phyloP scores from a whole-genome alignment of 2,113 vertebrate genomes.

The Saccopteryx leptura region DNA sequence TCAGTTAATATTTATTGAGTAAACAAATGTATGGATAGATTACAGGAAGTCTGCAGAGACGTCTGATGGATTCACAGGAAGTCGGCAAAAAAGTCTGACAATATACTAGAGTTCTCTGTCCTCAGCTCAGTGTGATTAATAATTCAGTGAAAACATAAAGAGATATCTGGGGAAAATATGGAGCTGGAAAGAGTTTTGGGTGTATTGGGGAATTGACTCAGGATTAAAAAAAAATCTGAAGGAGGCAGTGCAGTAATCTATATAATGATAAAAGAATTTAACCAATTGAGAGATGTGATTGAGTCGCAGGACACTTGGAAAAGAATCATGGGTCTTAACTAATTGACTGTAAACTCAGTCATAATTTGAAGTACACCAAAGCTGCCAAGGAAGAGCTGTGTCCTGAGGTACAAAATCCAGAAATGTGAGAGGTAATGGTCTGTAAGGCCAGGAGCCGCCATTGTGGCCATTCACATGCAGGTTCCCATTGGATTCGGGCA shows the following conservation, averaged over 20 bases:
- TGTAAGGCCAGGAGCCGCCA: too few relatives aligned
- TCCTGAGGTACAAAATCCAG: constrained; percentile 8
- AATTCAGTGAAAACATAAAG: constrained; percentile 40
- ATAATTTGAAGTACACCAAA: not conserved
- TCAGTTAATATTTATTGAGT: not conserved
- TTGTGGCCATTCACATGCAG: too few relatives aligned
- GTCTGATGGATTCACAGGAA: not conserved
- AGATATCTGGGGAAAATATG: not conserved
- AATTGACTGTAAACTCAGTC: not conserved
- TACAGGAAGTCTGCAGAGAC: not conserved
- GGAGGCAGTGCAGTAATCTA: not conserved
- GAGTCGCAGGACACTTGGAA: not conserved
- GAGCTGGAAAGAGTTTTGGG: constrained; percentile 16
- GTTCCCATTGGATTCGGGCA: too few relatives aligned
- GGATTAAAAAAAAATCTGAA: not conserved
- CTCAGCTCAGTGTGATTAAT: not conserved
- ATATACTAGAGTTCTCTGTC: not conserved
- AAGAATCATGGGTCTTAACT: not conserved
- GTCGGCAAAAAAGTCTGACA: not conserved
- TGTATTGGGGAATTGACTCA: not conserved
- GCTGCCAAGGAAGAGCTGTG: not conserved
- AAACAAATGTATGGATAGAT: not conserved
- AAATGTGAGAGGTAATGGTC: not conserved
- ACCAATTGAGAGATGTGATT: not conserved
- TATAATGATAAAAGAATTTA: not conserved